These are phyloP conservation scores for Esox masquinongy DNA, from an alignment of 2,797 vertebrate genomes.

Conservation along the genomic window DNA sequence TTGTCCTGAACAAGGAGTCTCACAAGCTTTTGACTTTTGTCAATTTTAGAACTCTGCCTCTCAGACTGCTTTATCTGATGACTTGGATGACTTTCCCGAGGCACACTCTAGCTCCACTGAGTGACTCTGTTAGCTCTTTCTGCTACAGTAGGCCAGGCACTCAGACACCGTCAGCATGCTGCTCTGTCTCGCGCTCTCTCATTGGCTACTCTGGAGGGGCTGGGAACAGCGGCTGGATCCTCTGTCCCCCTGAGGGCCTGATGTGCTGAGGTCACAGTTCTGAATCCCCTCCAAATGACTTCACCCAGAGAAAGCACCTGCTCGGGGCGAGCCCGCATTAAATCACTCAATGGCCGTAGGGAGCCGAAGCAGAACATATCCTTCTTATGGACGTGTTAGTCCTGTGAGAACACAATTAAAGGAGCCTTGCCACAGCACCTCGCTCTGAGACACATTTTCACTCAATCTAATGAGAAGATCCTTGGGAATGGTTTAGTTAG, in stretches of 20 bases:
- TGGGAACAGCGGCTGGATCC: constrained; percentile 67
- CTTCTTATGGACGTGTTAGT: constrained; percentile 26
- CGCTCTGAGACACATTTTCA: constrained; percentile 24
- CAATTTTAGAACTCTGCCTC: constrained; percentile 14
- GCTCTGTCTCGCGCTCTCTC: constrained; percentile 67
- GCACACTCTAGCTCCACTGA: constrained; percentile 52
- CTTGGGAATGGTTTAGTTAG: constrained; percentile 44
- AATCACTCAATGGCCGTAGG: constrained; percentile 67
- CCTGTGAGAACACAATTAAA: constrained; percentile 59
- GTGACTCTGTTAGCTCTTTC: constrained; percentile 60
- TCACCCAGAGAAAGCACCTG: constrained; percentile 78
- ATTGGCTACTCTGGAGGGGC: constrained; percentile 59
- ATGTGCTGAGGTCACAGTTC: constrained; percentile 79
- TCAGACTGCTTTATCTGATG: constrained; percentile 47
- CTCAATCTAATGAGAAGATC: constrained; percentile 39
- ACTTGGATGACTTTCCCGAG: constrained; percentile 60
- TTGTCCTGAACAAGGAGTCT: constrained; percentile 55
- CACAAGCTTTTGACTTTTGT: constrained; percentile 24
- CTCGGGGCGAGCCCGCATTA: constrained; percentile 70
- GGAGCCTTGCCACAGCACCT: background rate
- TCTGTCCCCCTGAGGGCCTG: constrained; percentile 71
- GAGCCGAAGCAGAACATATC: constrained; percentile 57
- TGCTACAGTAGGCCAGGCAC: constrained; percentile 58
- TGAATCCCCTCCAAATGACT: constrained; percentile 77
- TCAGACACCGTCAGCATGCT: constrained; percentile 61